Base-by-base conservation (phyloP, 2,888 invertebrate genomes). In the Notodromas monacha region DNA sequence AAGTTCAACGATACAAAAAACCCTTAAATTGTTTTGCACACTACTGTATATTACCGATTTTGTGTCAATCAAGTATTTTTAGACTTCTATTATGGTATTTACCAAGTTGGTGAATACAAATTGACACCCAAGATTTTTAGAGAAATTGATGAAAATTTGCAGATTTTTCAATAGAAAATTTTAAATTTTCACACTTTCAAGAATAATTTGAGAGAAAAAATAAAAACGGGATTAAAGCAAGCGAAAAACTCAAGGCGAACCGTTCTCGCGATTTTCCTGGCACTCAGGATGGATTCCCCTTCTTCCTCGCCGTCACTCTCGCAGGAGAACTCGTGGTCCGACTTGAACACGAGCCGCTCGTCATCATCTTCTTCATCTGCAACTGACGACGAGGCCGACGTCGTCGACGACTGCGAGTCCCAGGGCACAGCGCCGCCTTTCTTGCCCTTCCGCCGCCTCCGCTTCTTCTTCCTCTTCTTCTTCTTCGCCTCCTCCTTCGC, bases 251-350 rank as follows among this genome's bases (percentile, higher is more conserved):
- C n/a, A n/a, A n/a, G n/a, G n/a, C n/a, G n/a, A n/a, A n/a, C n/a
- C n/a, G n/a, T n/a, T n/a, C n/a, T n/a, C n/a, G n/a, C n/a, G n/a
- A n/a, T n/a, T n/a, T n/a, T n/a, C n/a, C n/a, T n/a, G n/a, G n/a
- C n/a, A n/a, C n/a, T n/a, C n/a, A n/a, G n/a, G n/a, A n/a, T n/a
- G n/a, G n/a, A n/a, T 3, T 60, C 58, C 31, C 59, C 62, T 4
- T 63, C 65, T 26, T 62, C 66, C 36, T 64, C 69, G 16, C 68
- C 48, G 42, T 81, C 79, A 2, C 76, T 76, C 43, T 79, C 79
- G 0, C 76, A 76, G 0, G 77, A 77, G 48, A 81, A 81, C 49
- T 84, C 84, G 42, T 81, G 81, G 47, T 81, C 79, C 0, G 74
- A 76, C 44, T 65, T 68, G 39, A 65, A 61, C 1, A 61, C 46